Evolutionary conservation across 2,113 vertebrate species (phyloP), one percentile per base, ranked within the genome.

Genomic region (Leucoraja erinaceus): DNA sequence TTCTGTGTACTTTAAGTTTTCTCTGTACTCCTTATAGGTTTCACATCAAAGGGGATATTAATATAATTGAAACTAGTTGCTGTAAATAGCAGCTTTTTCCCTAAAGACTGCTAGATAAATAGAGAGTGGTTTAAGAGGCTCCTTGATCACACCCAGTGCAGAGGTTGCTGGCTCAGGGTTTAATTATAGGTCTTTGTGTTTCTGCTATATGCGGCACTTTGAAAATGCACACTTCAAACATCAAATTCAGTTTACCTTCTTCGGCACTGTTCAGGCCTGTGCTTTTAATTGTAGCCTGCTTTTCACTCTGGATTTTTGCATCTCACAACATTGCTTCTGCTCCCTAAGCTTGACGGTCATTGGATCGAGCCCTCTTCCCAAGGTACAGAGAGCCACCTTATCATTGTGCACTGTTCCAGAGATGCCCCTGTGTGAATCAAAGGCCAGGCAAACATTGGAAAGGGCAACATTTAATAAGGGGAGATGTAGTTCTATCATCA

Each of bases 171-270:
- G 83, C 72, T 76, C 93, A 75, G 83, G 92, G 68, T 93, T 93
- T 94, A 94, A 93, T 94, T 94, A 93, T 75, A 93, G 78, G 78
- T 54, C 77, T 88, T 93, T 92, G 93, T 93, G 83, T 81, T 93
- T 78, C 84, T 76, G 76, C n/a, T 38, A 66, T 76, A 94, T 86
- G n/a, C 88, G 93, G 93, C 70, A 86, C 93, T 94, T 94, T 94
- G 93, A 93, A 93, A 90, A 76, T 31, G 5, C 59, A 59, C 31
- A 86, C 76, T 93, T 94, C 93, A 88, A 77, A 86, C 83, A 86
- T 88, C 14, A 31, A 56, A 88, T 78, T 93, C 74, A 94, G 88
- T 90, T 86, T 88, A 66, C 78, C 93, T 93, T 56, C 81, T 74
- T 59, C 59, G 77, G 75, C 33, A 31, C 47, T 75, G 92, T 20